Percentiles rank a stretch among this genome's conserved stretches.
Conservation (phyloP, 2,797 vertebrate genomes). For the Pteronotus mesoamericanus region DNA sequence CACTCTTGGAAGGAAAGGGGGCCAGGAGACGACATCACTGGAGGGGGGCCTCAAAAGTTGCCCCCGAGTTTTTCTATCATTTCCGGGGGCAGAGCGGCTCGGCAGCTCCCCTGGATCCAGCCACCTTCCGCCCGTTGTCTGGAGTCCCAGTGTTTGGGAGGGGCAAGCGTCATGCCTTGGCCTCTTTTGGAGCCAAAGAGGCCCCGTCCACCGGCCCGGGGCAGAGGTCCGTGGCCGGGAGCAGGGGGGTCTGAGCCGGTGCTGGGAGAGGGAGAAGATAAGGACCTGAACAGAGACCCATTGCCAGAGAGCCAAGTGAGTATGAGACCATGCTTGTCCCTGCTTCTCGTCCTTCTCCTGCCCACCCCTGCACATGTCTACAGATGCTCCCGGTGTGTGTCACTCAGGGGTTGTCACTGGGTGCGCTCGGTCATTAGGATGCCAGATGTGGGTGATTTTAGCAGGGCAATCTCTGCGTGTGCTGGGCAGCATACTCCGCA, state of each 20-base stretch:
- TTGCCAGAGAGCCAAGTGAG: neutral
- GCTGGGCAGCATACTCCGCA: no score
- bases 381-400: neutral
- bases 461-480: no score
- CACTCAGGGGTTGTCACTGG: neutral
- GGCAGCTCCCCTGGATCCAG: accelerated
- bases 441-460: accelerated
- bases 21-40: neutral
- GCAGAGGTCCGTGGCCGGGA: neutral
- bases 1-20: neutral
- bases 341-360: no score
- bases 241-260: neutral
- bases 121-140: neutral
- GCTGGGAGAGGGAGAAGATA: neutral
- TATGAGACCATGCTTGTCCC: neutral
- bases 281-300: neutral
- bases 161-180: neutral
- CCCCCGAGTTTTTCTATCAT: neutral
- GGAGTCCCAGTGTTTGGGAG: neutral
- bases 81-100: neutral
- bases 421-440: neutral
- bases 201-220: neutral
- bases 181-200: neutral
- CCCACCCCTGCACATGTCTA: neutral
- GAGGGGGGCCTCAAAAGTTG: accelerated